Base-by-base conservation (phyloP, 2,888 invertebrate species). In the Noctuana brunneofusca region DNA sequence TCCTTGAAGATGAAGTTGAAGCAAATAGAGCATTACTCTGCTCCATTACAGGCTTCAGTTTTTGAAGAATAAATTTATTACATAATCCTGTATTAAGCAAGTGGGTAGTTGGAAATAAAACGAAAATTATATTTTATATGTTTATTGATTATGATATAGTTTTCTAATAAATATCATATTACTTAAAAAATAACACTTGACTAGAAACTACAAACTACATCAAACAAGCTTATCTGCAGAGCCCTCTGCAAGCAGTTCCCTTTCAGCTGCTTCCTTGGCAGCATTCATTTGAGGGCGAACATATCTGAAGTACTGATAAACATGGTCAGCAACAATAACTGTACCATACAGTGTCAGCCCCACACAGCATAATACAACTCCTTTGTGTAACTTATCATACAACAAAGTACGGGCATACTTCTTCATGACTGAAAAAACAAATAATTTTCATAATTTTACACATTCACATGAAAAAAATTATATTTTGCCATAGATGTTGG, bases 231-330 rank as follows among this genome's bases (percentile, higher is more conserved):
- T 85, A 38, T 90, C 88, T 12, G 86, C 79, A 20, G 91, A 75
- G 38, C 93, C 93, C 81, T 93, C 93, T 2, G 81, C 71, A 49
- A 93, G 71, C 1, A 93, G 76, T 73, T 92, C 92, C 65, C 79
- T 73, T 68, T 92, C 83, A 5, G 87, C 83, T 3, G 84, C 81
- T 64, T 76, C 78, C 58, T 83, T 83, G 0, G 78, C 70, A n/a
- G 87, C 81, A 64, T 84, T 74, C 59, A 86, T 77, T 68, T 80
- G 81, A 1, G 93, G 93, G 68, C 81, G 81, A 1, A 90, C 79
- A 71, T 92, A 81, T 64, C 73, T 82, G 62, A 79, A 81, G 70
- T 93, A 93, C 55, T 87, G 78, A 66, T 87, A 92, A 56, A 80
- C 80, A 68, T 86, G 85, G 22, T 87, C 79, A 8, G 76, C 83